Evolutionary conservation across 2,888 invertebrate species (phyloP), one percentile per base, ranked within the genome.

Genomic region (Melinaea menophilus): DNA sequence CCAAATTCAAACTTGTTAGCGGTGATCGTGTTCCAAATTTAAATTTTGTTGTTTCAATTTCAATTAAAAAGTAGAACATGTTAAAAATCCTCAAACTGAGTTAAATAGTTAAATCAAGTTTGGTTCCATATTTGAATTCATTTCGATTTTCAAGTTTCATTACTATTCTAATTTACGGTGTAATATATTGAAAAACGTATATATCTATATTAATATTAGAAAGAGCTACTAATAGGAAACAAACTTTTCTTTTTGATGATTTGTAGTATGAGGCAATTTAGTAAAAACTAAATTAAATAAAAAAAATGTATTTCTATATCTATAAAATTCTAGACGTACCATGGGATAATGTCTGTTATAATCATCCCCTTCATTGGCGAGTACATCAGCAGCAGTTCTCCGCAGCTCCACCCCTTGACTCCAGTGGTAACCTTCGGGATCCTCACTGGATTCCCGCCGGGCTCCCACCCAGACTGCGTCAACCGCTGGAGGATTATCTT

Each of bases 391-490:
- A 0, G 85, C 81, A 0, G 88, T 88, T n/a, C 90, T 72, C 1
- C 82, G 62, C 2, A 90, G 73, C 63, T 87, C 88, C 60, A 82
- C 66, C 0, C 85, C 84, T 0, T 76, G 76, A 0, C 72, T 71
- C 90, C 88, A 90, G 1, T 87, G 73, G 76, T 89, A 90, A 0
- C 88, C 88, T 0, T 79, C 79, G 0, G 88, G 84, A 46, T 89
- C 89, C 0, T 86, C 85, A 0, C 83, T 82, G 0, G 84, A 84
- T 0, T 76, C 73, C 0, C 90, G 71, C 0, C 87, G 72, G 0
- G 90, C 88, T 0, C 89, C 90, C 1, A 90, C 84, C 90, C 90
- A 90, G 0, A 87, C 78, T 0, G 89, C 81, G 12, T 86, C 82
- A 5, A 90, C 66, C 0, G 69, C 90, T 90, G 69, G 31, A 31